phyloP scores from a whole-genome alignment of 2,888 invertebrate species.

The Caenorhabditis angaria region DNA sequence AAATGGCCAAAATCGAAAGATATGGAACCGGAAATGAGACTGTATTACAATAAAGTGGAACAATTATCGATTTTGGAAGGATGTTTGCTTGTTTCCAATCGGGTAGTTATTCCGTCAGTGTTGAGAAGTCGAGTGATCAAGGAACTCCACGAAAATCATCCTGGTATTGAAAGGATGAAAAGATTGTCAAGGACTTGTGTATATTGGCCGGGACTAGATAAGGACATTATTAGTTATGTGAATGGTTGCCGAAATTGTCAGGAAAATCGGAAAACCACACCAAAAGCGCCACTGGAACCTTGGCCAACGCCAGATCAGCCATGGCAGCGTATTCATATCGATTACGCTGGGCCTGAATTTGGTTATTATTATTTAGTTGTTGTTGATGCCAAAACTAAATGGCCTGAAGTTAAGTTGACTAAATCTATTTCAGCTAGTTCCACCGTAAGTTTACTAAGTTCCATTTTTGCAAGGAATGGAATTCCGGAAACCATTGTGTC shows the following conservation, averaged over 20 bases:
- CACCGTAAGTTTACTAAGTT: slow-evolving; percentile 23
- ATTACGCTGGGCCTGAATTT: slow-evolving; percentile 72
- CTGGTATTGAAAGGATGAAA: slow-evolving; percentile 63
- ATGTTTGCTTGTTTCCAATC: slow-evolving; percentile 53
- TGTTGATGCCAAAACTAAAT: slow-evolving; percentile 74
- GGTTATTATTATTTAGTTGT: slow-evolving; percentile 66
- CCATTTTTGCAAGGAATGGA: slow-evolving; percentile 36
- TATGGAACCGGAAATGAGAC: neutral
- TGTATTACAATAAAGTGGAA: neutral
- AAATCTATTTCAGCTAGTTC: slow-evolving; percentile 12
- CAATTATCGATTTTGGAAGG: slow-evolving; percentile 50
- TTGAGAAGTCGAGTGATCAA: slow-evolving; percentile 45
- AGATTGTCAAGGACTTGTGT: slow-evolving; percentile 53
- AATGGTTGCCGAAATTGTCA: slow-evolving; percentile 53
- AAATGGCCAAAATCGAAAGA: neutral
- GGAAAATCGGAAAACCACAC: slow-evolving; percentile 8
- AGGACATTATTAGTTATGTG: too few species aligned
- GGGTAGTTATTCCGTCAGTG: slow-evolving; percentile 59
- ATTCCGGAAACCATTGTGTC: slow-evolving; percentile 40
- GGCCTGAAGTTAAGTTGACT: slow-evolving; percentile 70
- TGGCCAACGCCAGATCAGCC: slow-evolving; percentile 47
- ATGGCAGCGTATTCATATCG: slow-evolving; percentile 73
- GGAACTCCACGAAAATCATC: slow-evolving; percentile 62
- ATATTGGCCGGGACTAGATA: slow-evolving; percentile 62
- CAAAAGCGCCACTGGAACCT: slow-evolving; percentile 25